These are phyloP conservation scores for Campoplex capitator DNA, from an alignment of 2,888 invertebrate species.

Conservation along the genomic window DNA sequence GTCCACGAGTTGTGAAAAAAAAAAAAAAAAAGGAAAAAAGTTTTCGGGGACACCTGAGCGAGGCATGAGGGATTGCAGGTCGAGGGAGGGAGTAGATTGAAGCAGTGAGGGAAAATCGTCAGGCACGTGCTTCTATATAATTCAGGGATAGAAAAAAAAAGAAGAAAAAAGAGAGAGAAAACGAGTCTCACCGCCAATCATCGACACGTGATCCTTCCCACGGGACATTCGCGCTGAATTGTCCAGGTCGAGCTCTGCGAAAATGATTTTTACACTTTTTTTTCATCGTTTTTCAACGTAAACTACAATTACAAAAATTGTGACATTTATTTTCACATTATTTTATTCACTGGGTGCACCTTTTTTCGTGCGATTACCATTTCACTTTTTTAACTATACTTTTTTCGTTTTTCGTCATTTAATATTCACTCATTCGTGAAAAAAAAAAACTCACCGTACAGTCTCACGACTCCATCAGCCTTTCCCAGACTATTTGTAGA, in stretches of 20 bases:
- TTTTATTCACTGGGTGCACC: neutral
- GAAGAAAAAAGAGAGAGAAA: conserved; percentile 19
- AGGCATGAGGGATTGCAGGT: conserved; percentile 32
- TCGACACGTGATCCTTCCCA: conserved; percentile 86
- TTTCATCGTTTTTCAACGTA: neutral
- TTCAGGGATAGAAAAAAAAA: conserved; percentile 51
- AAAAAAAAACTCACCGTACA: conserved; percentile 87
- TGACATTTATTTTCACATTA: conserved; percentile 46
- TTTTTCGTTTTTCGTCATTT: neutral
- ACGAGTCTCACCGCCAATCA: conserved; percentile 86
- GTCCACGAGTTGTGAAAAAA: conserved; percentile 52
- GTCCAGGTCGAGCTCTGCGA: conserved; percentile 86
- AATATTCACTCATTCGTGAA: conserved; percentile 1
- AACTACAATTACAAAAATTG: neutral
- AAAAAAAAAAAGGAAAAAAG: conserved; percentile 48
- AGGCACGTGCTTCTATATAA: conserved; percentile 51
- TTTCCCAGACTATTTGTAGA: conserved; percentile 92
- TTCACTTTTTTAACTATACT: conserved; percentile 1
- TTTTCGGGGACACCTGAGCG: conserved; percentile 48
- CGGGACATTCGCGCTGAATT: conserved; percentile 85
- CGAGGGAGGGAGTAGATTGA: neutral
- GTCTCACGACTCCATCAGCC: conserved; percentile 90
- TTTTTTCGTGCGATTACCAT: neutral
- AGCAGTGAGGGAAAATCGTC: conserved; percentile 37
- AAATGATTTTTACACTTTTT: conserved; percentile 65